Conservation (phyloP, 1,140 invertebrate genomes). For the Lordiphosa clarofinis region DNA sequence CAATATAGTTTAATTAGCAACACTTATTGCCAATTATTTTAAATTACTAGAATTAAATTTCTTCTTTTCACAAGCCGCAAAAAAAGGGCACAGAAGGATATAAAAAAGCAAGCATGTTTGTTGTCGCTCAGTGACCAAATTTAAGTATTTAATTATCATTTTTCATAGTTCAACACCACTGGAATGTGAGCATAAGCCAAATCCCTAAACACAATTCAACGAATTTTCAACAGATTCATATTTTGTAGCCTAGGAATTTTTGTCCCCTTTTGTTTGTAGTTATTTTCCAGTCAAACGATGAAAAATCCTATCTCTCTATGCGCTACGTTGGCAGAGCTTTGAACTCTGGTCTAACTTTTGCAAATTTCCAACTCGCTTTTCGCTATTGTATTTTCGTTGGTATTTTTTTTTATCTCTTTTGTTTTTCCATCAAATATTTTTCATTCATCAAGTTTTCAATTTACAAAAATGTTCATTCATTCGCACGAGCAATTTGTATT, state of each 20-base stretch:
- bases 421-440: constrained; percentile 78
- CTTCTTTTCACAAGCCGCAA: too few species aligned
- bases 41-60: too few species aligned
- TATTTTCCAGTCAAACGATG: constrained; percentile 24
- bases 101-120: too few species aligned
- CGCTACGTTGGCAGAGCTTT: constrained; percentile 24
- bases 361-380: neutral
- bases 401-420: constrained; percentile 51
- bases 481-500: constrained; percentile 76
- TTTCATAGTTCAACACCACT: too few species aligned
- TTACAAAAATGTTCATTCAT: constrained; percentile 78
- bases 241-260: constrained; percentile 22
- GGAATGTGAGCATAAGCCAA: too few species aligned
- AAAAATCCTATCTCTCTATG: constrained; percentile 26
- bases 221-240: constrained; percentile 27
- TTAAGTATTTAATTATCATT: constrained; percentile 3
- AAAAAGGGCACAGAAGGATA: too few species aligned
- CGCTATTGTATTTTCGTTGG: constrained; percentile 20
- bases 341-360: constrained; percentile 43
- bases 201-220: constrained; percentile 35
- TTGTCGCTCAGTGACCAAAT: too few species aligned
- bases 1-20: too few species aligned
- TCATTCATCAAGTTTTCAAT: constrained; percentile 78
- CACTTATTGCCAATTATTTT: too few species aligned
- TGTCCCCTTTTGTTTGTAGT: constrained; percentile 29